These are phyloP conservation scores for Syrmaticus mikado DNA, from an alignment of 2,113 vertebrate genomes.

Conservation along the genomic window DNA sequence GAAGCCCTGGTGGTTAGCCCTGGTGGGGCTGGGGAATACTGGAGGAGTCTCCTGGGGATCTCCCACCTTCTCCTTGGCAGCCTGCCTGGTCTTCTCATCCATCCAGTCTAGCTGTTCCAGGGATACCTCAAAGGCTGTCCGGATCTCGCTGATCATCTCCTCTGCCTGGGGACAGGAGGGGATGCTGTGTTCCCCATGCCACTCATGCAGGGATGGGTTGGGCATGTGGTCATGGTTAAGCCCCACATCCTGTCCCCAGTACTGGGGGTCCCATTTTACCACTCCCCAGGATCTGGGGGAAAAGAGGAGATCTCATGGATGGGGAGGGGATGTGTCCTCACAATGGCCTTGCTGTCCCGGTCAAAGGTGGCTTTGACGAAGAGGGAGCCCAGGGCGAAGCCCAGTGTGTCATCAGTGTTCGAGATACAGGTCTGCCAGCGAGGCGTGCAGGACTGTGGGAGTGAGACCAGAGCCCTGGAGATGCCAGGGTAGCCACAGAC, in stretches of 20 bases:
- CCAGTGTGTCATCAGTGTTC: slow-evolving; percentile 94
- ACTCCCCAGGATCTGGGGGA: neutral
- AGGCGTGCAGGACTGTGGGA: slow-evolving; percentile 89
- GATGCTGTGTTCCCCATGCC: rapidly evolving
- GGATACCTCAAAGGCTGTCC: slow-evolving; percentile 88
- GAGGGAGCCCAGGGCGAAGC: slow-evolving; percentile 94
- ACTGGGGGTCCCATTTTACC: neutral
- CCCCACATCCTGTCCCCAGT: rapidly evolving
- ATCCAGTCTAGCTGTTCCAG: slow-evolving; percentile 91
- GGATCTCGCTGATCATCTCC: slow-evolving; percentile 94
- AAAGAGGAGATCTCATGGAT: rapidly evolving
- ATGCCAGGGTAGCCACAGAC: neutral
- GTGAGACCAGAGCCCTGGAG: rapidly evolving
- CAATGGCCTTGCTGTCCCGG: slow-evolving; percentile 94
- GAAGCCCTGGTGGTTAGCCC: neutral
- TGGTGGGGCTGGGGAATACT: neutral
- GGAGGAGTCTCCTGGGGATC: neutral
- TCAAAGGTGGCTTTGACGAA: slow-evolving; percentile 97
- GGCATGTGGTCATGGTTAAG: neutral
- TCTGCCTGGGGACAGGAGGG: slow-evolving; percentile 83
- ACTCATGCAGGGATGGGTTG: neutral
- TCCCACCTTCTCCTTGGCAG: slow-evolving; percentile 95
- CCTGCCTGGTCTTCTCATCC: slow-evolving; percentile 89
- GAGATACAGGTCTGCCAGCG: slow-evolving; percentile 99
- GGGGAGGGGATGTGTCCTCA: slow-evolving; percentile 72